Percentiles rank a stretch among this genome's conserved stretches.
Evolutionary conservation across 2,797 vertebrate genomes (phyloP).

Genomic region (Poeciliopsis paucimaculata): DNA sequence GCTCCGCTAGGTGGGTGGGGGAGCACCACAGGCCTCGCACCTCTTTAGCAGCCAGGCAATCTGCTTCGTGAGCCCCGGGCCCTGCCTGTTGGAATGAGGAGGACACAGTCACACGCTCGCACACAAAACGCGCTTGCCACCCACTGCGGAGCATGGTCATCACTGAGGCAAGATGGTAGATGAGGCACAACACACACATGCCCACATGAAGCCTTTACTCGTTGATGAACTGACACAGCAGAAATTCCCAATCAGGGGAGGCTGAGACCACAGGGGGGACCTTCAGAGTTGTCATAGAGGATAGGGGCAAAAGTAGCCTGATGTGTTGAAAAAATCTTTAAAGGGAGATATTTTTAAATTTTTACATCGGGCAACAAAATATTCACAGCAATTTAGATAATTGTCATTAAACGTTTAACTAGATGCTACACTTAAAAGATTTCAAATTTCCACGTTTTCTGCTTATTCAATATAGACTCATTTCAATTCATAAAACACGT

Average conservation of each 20-base stretch:
- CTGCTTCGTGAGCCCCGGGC: constrained; percentile 67
- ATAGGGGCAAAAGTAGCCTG: neutral
- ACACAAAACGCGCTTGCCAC: constrained; percentile 34
- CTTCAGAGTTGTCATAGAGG: neutral
- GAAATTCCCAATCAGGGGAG: constrained; percentile 17
- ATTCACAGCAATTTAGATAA: neutral
- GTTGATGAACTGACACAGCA: constrained; percentile 22
- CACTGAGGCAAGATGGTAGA: constrained; percentile 57
- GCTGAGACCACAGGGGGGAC: neutral
- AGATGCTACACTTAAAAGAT: too few relatives aligned
- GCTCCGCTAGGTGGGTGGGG: constrained; percentile 62
- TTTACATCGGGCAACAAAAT: neutral
- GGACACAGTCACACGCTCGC: constrained; percentile 15
- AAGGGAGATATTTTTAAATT: neutral
- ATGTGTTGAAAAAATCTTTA: neutral
- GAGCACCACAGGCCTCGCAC: constrained; percentile 64
- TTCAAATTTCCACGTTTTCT: neutral
- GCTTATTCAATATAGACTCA: neutral
- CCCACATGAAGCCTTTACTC: constrained; percentile 22
- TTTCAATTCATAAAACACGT: neutral
- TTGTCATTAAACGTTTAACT: neutral
- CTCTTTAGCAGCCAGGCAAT: constrained; percentile 85
- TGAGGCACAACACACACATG: constrained; percentile 59
- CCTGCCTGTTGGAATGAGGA: constrained; percentile 46
- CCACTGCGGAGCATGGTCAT: constrained; percentile 51